Percentiles rank a stretch among this genome's conserved stretches.
Conservation (phyloP, 1,140 invertebrate genomes). For the Tyrophagus putrescentiae region DNA sequence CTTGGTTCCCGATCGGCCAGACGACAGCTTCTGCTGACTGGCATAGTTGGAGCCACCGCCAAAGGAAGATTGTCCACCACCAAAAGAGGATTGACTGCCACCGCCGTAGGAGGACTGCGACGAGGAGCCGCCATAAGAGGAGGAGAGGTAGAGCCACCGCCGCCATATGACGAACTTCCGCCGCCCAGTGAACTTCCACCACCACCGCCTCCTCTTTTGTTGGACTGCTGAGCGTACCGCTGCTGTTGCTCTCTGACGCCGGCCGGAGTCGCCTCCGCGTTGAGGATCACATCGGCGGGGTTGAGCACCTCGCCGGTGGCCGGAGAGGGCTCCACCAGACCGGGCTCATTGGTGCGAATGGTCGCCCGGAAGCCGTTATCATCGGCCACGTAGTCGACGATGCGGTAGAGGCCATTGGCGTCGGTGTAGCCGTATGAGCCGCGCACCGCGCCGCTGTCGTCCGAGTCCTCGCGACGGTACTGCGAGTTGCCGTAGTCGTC, state of each 20-base stretch:
- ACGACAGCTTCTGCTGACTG: no score
- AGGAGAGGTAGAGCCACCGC: no score
- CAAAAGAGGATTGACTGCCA: no score
- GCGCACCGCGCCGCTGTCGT: slow-evolving; percentile 24
- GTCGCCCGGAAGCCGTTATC: slow-evolving; percentile 27
- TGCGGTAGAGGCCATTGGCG: slow-evolving; percentile 24
- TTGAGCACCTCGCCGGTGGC: not conserved
- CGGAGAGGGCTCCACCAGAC: slow-evolving; percentile 11
- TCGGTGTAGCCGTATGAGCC: slow-evolving; percentile 26
- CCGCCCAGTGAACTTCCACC: no score
- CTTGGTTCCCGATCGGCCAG: no score
- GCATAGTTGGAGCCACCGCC: no score
- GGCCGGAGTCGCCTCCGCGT: slow-evolving; percentile 16
- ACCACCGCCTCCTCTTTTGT: no score
- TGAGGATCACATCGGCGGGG: slow-evolving; percentile 20
- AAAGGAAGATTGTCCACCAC: no score
- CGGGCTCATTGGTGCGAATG: slow-evolving; percentile 24
- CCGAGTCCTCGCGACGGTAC: slow-evolving; percentile 24
- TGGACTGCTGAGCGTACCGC: no score
- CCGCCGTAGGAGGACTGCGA: no score
- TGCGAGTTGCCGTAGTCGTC: slow-evolving; percentile 26
- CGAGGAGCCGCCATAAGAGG: no score
- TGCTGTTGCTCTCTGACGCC: slow-evolving; percentile 14
- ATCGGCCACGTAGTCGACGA: slow-evolving; percentile 27
- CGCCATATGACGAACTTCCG: no score